Evolutionary conservation across 2,113 vertebrate species (phyloP), one percentile per base, ranked within the genome.

Genomic region (Nettapus auritus): DNA sequence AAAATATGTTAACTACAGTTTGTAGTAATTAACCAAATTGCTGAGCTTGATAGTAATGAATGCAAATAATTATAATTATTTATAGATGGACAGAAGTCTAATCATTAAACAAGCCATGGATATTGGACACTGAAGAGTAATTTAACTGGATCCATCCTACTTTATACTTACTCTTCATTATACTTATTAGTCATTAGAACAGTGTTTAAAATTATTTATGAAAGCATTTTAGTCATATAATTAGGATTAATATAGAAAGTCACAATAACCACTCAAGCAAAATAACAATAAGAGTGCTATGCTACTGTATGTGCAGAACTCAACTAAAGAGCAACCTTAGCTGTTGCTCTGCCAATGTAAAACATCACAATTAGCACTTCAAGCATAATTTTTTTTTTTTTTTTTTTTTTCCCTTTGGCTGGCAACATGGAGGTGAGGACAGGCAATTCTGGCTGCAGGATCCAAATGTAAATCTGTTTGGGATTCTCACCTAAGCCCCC

Each of bases 1-100:
- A 95, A 95, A 94, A 95, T 93, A 88, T 85, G 89, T 66, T 97
- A 93, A 85, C 63, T 93, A n/a, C 42, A 84, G 57, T 97, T 95
- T 91, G 79, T 80, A 95, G 73, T 90, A 97, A 97, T 97, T 94
- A 89, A 34, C 67, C 70, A 96, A 82, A 96, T 97, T 94, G 94
- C 88, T 96, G 88, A 33, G 62, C 87, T 92, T 88, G 85, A 96
- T 93, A 69, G 67, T 69, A 96, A 96, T 90, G 92, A 93, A 96
- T 95, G 90, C 82, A 97, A 96, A 97, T 94, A 97, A 96, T 97
- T 97, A 57, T 91, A 93, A 94, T 96, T 95, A 92, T 97, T 98
- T 96, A 93, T 96, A 95, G 94, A 91, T 82, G 89, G 94, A 92
- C 94, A 94, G 77, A 90, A 93, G 74, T 88, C 79, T 92, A 95